A percentile compares a stretch with the other conserved stretches of the same genome.
Conservation (phyloP, 2,797 vertebrate genomes). For the Poecilia velifera region DNA sequence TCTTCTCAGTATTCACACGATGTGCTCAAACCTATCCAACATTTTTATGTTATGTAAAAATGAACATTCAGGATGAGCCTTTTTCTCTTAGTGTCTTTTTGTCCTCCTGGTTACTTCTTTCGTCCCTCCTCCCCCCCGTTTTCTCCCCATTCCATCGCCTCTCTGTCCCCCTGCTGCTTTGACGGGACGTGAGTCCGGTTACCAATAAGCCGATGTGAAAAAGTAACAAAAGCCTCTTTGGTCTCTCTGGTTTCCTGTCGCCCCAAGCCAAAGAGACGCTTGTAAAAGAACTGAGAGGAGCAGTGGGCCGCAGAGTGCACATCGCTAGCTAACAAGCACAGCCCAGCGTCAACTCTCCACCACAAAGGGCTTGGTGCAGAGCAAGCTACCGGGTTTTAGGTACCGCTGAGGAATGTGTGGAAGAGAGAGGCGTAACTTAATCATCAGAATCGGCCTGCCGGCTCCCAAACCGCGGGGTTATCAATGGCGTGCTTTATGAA, state of each 20-base stretch:
- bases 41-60: not conserved
- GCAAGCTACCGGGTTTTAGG: conserved; percentile 53
- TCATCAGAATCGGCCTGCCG: conserved; percentile 41
- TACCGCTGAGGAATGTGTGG: conserved; percentile 58
- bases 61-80: conserved; percentile 4
- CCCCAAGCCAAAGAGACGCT: conserved; percentile 66
- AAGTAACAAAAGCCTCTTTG: conserved; percentile 76
- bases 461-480: conserved; percentile 47
- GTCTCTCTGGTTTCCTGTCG: conserved; percentile 77
- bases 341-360: conserved; percentile 56
- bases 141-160: conserved; percentile 38
- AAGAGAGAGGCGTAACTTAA: conserved; percentile 53
- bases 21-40: not conserved
- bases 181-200: conserved; percentile 77
- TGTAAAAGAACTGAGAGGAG: conserved; percentile 65
- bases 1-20: not conserved
- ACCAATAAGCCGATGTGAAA: conserved; percentile 77
- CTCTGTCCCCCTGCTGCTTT: conserved; percentile 53
- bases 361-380: conserved; percentile 39
- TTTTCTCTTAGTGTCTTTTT: not conserved
- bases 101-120: conserved; percentile 12
- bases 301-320: conserved; percentile 48
- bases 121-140: conserved; percentile 3
- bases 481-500: conserved; percentile 57
- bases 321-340: conserved; percentile 42